phyloP scores from a whole-genome alignment of 2,797 vertebrate genomes.

The Cuniculus paca region DNA sequence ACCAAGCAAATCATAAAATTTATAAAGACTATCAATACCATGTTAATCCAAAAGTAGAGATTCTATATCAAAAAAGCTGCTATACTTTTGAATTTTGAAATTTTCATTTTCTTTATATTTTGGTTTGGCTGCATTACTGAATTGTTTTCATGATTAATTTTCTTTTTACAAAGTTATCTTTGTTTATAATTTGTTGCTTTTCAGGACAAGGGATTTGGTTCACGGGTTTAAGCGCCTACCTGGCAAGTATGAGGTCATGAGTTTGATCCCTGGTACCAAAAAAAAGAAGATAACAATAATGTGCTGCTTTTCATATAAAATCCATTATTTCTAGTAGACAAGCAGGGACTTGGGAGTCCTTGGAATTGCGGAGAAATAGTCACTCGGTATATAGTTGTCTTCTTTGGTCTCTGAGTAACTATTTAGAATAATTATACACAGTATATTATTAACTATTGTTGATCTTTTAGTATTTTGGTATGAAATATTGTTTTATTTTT shows the following conservation, averaged over 20 bases:
- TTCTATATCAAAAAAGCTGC: neutral
- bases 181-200: neutral
- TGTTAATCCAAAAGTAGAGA: neutral
- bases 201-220: too few relatives aligned
- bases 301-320: neutral
- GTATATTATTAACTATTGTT: neutral
- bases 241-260: too few relatives aligned
- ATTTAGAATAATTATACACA: neutral
- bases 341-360: neutral
- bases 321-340: neutral
- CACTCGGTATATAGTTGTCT: neutral
- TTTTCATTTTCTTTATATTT: neutral
- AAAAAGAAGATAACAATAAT: too few relatives aligned
- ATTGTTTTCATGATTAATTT: neutral
- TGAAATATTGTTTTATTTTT: neutral
- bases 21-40: neutral
- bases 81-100: neutral
- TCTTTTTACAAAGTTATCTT: neutral
- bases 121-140: neutral
- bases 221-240: too few relatives aligned
- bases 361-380: neutral
- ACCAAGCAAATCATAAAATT: neutral
- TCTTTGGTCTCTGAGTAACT: neutral
- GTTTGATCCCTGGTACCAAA: too few relatives aligned
- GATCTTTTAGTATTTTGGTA: neutral